Evolutionary conservation across 2,797 vertebrate genomes (phyloP), one percentile per base, ranked within the genome.

Genomic region (Mormyrops boulengeri): DNA sequence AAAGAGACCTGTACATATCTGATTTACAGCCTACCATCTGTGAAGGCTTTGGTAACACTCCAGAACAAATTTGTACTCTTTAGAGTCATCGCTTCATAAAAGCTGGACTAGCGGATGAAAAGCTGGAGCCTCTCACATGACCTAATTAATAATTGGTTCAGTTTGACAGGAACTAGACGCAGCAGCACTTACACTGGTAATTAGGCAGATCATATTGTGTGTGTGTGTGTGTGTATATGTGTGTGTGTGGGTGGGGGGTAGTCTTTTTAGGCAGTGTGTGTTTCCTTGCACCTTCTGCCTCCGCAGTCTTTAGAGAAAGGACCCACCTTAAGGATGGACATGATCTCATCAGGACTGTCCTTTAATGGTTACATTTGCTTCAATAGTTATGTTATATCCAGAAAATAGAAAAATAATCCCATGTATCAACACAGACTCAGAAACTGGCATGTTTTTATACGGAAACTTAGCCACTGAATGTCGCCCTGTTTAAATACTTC

Each of bases 61-160:
- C 22, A 80, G 80, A 77, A 47, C 8, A 66, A 85, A 34, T 85
- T 17, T 62, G 30, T 69, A 44, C 62, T 8, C 4, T n/a, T 47
- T 17, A 66, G 8, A 38, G 11, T 60, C 60, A 12, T 69, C 6
- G 26, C 50, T 69, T 62, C 26, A 38, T 80, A 44, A 87, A 85
- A 17, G 88, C 89, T 85, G 44, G 82, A 85, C 4, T 9, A 50
- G 41, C 2, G 17, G 17, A 44, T 8, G 38, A 44, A 14, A 50
- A 9, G n/a, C 77, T 50, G 11, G n/a, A 80, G 82, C 82, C 11
- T 85, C n/a, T 85, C 82, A 26, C 41, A 90, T 86, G 91, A 91
- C 90, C 91, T 87, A 89, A 90, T 77, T 91, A 90, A 88, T 2
- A 80, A 88, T 4, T 88, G 87, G 84, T 89, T 47, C 34, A 44